Conservation (phyloP, 1,140 invertebrate species). For the Globodera rostochiensis region DNA sequence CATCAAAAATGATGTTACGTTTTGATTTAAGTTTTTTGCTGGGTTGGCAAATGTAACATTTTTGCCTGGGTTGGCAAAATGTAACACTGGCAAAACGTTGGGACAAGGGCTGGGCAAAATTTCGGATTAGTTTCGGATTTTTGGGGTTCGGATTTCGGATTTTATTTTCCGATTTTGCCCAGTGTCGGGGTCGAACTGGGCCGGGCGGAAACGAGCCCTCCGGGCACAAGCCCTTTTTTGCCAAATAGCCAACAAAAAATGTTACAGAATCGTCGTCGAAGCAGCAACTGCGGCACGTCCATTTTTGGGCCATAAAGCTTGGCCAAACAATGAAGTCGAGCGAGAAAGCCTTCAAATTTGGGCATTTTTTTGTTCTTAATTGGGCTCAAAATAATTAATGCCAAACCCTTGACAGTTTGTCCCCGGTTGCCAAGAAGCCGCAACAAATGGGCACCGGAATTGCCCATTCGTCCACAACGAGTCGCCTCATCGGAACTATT, state of each 20-base stretch:
- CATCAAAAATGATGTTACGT: no score
- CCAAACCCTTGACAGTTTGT: constrained; percentile 51
- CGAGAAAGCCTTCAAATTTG: constrained; percentile 34
- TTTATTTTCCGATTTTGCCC: no score
- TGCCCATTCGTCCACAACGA: constrained; percentile 26
- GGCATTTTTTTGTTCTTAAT: constrained; percentile 12
- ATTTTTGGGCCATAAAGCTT: constrained; percentile 51
- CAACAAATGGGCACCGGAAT: constrained; percentile 53
- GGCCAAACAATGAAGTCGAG: constrained; percentile 36
- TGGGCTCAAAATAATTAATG: constrained; percentile 27
- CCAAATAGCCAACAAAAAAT: constrained; percentile 1
- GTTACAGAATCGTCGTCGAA: constrained; percentile 61
- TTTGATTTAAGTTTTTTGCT: not conserved
- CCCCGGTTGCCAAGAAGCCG: constrained; percentile 60
- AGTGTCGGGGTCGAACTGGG: no score
- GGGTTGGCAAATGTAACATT: no score
- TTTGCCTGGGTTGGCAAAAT: no score
- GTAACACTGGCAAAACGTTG: no score
- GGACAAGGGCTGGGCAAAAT: no score
- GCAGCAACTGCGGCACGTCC: constrained; percentile 57
- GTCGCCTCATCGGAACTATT: constrained; percentile 55
- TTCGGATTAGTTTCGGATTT: no score
- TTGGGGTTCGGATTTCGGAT: no score
- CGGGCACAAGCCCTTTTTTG: not conserved
- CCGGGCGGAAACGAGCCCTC: no score